phyloP scores from a whole-genome alignment of 2,797 vertebrate species.

The Coilia nasus region DNA sequence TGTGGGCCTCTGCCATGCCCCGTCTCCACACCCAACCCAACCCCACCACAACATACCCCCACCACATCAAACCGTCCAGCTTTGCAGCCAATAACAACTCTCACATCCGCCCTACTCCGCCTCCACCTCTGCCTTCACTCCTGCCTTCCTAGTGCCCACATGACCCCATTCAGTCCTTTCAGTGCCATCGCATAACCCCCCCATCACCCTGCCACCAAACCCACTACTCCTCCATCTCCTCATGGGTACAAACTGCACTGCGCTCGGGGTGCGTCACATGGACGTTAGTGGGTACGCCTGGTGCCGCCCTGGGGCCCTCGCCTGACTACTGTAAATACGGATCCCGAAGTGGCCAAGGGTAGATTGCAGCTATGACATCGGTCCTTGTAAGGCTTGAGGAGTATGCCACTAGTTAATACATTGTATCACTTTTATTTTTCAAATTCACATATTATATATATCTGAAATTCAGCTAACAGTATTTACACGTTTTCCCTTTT shows the following conservation, averaged over 20 bases:
- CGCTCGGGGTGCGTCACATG: not conserved
- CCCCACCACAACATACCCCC: not conserved
- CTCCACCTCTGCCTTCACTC: not conserved
- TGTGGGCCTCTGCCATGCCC: not conserved
- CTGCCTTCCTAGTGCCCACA: slow-evolving; percentile 45
- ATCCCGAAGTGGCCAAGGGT: not conserved
- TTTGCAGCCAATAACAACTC: slow-evolving; percentile 19
- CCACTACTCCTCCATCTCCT: not conserved
- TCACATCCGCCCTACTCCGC: not conserved
- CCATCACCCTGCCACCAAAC: not conserved
- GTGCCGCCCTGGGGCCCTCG: not conserved
- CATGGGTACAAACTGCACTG: slow-evolving; percentile 15
- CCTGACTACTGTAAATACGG: not conserved
- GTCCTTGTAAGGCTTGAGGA: not conserved
- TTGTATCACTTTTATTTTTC: not conserved
- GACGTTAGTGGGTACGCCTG: not conserved
- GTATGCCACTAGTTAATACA: not conserved
- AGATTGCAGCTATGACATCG: not conserved
- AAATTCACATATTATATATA: slow-evolving; percentile 2
- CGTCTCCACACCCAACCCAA: not conserved
- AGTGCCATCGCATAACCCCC: slow-evolving; percentile 26
- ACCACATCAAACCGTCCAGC: not conserved
- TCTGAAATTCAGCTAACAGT: slow-evolving; percentile 43
- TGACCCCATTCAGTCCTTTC: slow-evolving; percentile 31
- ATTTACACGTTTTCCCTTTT: slow-evolving; percentile 32